phyloP scores from a whole-genome alignment of 2,113 vertebrate species.

The Stictonetta naevosa region DNA sequence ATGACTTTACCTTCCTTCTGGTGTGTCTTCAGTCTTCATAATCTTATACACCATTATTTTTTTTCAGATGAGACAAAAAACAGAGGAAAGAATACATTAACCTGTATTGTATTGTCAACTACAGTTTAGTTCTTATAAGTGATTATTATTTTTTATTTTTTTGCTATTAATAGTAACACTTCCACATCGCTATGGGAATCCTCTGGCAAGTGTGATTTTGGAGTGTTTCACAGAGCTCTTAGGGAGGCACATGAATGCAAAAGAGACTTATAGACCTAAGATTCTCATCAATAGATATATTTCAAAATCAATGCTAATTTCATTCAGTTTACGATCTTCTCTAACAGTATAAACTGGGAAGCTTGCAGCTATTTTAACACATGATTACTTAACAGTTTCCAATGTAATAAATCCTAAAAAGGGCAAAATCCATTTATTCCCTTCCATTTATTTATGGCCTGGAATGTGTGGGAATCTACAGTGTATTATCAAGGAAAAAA shows the following conservation, averaged over 20 bases:
- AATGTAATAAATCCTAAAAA: not conserved
- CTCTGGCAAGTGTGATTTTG: not conserved
- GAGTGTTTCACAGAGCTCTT: not conserved
- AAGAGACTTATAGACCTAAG: not conserved
- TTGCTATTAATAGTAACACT: not conserved
- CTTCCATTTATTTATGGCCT: not conserved
- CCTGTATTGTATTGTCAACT: not conserved
- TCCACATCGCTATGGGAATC: not conserved
- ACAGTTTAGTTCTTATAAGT: not conserved
- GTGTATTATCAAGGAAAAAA: not conserved
- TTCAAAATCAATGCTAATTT: not conserved
- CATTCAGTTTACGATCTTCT: not conserved
- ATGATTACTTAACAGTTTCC: not conserved
- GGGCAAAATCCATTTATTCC: not conserved
- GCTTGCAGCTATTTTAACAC: not conserved
- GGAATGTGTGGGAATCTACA: not conserved
- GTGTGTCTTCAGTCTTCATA: not conserved
- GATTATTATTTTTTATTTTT: not conserved
- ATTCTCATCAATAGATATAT: not conserved
- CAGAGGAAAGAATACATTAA: not conserved
- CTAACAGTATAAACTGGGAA: not conserved
- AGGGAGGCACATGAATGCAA: not conserved
- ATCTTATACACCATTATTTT: not conserved
- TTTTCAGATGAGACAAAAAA: not conserved
- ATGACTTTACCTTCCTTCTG: not conserved